phyloP scores from a whole-genome alignment of 2,113 vertebrate species.

The Tylochromis polylepis region DNA sequence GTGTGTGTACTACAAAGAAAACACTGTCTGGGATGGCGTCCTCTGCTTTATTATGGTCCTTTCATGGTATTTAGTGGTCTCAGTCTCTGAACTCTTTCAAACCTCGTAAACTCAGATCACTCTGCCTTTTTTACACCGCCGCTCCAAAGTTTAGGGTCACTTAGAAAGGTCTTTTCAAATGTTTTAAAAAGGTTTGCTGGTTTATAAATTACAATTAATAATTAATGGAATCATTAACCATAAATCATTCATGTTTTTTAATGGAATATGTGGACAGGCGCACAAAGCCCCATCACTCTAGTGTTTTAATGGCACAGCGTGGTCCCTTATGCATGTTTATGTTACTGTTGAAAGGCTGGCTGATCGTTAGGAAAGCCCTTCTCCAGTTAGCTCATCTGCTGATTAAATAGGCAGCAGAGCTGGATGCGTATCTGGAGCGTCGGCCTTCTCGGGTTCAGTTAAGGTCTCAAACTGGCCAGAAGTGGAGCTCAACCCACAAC shows the following conservation, averaged over 20 bases:
- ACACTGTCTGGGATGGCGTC: neutral
- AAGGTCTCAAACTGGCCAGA: neutral
- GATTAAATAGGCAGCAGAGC: neutral
- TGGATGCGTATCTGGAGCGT: neutral
- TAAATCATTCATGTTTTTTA: neutral
- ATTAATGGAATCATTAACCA: neutral
- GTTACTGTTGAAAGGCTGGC: neutral
- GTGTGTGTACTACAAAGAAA: neutral
- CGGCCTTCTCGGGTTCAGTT: neutral
- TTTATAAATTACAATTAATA: neutral
- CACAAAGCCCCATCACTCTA: neutral
- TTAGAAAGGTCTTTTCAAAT: neutral
- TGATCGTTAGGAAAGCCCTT: neutral
- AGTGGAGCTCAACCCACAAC: neutral
- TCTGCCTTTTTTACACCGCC: neutral
- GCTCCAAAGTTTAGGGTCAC: neutral
- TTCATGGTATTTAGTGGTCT: neutral
- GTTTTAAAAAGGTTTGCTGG: neutral
- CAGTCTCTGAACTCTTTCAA: neutral
- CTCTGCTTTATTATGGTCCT: neutral
- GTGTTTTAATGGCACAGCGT: neutral
- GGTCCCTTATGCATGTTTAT: accelerated
- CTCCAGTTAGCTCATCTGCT: neutral
- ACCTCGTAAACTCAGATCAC: neutral
- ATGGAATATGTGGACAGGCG: neutral